Conservation (phyloP, 2,888 invertebrate genomes). For the Deroplatys truncata region DNA sequence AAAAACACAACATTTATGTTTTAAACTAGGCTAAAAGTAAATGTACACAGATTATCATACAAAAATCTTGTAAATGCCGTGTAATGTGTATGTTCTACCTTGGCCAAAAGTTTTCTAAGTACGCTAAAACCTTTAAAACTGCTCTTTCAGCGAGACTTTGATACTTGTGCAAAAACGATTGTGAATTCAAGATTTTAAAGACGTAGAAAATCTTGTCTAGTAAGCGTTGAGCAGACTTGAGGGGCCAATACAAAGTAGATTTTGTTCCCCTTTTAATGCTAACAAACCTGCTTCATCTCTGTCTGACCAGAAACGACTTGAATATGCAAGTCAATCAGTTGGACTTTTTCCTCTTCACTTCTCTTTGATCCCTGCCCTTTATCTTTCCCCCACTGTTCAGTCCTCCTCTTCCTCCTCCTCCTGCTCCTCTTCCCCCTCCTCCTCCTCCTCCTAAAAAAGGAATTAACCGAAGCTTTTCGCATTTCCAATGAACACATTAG, state of each 20-base stretch:
- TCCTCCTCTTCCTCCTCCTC: background rate
- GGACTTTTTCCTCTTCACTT: slow-evolving; percentile 1
- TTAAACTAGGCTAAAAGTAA: no score
- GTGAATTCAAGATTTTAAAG: no score
- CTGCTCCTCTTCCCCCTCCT: background rate
- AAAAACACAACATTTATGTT: no score
- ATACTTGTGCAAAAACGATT: no score
- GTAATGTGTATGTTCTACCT: no score
- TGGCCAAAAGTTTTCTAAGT: no score
- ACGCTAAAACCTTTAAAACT: no score
- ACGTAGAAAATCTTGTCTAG: no score
- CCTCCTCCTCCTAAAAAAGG: background rate
- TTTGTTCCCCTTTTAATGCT: background rate
- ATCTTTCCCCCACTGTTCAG: background rate
- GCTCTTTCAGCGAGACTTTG: no score
- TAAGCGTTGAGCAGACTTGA: no score
- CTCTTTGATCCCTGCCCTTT: slow-evolving; percentile 10
- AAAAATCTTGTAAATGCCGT: no score
- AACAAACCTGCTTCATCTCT: background rate
- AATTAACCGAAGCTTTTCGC: slow-evolving; percentile 23
- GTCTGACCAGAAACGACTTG: background rate
- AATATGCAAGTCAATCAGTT: slow-evolving; percentile 10
- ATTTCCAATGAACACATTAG: slow-evolving; percentile 22
- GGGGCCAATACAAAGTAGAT: background rate
- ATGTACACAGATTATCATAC: no score